A percentile compares a stretch with the other conserved stretches of the same genome.
These are phyloP conservation scores for Pangasius mekongensis DNA, from an alignment of 2,797 vertebrate species.

Conservation along the genomic window DNA sequence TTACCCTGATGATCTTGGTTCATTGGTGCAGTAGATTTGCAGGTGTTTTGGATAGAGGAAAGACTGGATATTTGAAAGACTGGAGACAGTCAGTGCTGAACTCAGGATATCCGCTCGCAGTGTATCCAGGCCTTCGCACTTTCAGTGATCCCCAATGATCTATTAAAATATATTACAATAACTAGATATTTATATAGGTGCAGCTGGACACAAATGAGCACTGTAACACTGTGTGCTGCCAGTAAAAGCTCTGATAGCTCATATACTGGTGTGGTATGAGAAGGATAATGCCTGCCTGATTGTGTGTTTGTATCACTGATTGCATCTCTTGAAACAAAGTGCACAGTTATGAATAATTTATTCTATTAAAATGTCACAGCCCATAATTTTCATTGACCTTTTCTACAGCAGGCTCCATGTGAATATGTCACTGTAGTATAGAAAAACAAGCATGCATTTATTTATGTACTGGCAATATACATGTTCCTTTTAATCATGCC, in stretches of 20 bases:
- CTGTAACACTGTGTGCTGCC: background rate
- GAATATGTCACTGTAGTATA: conserved; percentile 49
- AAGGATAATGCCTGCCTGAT: conserved; percentile 13
- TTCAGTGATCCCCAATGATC: background rate
- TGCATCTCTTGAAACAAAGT: conserved; percentile 24
- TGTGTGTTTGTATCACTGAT: conserved; percentile 21
- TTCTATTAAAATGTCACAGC: conserved; percentile 19
- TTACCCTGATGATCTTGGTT: background rate
- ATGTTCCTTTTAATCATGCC: background rate
- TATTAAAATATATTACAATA: background rate
- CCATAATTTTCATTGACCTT: conserved; percentile 31
- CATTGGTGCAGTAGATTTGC: background rate
- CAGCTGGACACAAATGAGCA: background rate
- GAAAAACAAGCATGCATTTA: conserved; percentile 43
- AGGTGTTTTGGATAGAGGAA: background rate
- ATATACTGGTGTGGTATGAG: background rate
- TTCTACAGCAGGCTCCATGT: conserved; percentile 14
- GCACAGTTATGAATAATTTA: conserved; percentile 31
- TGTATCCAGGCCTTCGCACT: background rate
- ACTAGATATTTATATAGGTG: conserved; percentile 10
- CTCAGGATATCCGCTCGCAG: background rate
- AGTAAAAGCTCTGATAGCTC: background rate
- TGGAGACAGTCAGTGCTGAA: conserved; percentile 12
- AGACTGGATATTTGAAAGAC: background rate
- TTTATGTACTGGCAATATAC: conserved; percentile 38